A percentile compares a stretch with the other conserved stretches of the same genome.
Conservation (phyloP, 2,888 invertebrate species). For the Timandra comae region DNA sequence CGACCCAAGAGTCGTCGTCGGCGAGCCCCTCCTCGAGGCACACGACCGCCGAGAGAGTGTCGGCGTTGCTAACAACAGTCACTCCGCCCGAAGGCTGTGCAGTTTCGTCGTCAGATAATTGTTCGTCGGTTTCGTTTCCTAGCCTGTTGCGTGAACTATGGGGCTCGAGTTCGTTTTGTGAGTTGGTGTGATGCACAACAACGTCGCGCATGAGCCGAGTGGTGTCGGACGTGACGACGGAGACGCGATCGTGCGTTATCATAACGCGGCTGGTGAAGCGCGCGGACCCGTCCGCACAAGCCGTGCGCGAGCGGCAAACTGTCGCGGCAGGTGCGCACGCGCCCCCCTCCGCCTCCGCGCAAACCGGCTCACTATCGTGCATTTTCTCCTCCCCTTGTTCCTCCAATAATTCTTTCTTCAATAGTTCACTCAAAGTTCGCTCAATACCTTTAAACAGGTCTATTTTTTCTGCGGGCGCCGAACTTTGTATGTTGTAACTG, state of each 20-base stretch:
- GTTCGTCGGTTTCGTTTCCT: conserved; percentile 59
- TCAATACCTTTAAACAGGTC: conserved; percentile 74
- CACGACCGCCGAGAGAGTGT: conserved; percentile 82
- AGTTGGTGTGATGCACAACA: conserved; percentile 81
- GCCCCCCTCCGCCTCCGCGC: conserved; percentile 61
- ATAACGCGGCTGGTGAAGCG: conserved; percentile 92
- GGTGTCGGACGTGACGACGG: conserved; percentile 85
- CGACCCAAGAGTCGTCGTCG: conserved; percentile 95
- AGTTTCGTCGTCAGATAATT: conserved; percentile 62
- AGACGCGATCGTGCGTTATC: conserved; percentile 89
- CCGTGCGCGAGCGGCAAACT: conserved; percentile 75
- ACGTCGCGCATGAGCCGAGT: conserved; percentile 82
- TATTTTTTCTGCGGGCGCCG: conserved; percentile 53
- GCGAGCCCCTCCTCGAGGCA: conserved; percentile 91
- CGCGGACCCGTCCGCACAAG: conserved; percentile 76
- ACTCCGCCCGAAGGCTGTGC: conserved; percentile 76
- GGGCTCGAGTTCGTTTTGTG: conserved; percentile 67
- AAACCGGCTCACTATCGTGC: conserved; percentile 61
- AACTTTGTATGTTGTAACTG: conserved; percentile 33
- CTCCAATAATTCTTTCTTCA: conserved; percentile 74
- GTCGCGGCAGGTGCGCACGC: conserved; percentile 69
- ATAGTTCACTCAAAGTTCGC: conserved; percentile 73
- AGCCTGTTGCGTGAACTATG: conserved; percentile 31
- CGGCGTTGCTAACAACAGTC: conserved; percentile 82
- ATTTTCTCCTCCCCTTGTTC: conserved; percentile 69